Conservation (phyloP, 35 echinoderm and acorn worm species). For the Hemicentrotus pulcherrimus region DNA sequence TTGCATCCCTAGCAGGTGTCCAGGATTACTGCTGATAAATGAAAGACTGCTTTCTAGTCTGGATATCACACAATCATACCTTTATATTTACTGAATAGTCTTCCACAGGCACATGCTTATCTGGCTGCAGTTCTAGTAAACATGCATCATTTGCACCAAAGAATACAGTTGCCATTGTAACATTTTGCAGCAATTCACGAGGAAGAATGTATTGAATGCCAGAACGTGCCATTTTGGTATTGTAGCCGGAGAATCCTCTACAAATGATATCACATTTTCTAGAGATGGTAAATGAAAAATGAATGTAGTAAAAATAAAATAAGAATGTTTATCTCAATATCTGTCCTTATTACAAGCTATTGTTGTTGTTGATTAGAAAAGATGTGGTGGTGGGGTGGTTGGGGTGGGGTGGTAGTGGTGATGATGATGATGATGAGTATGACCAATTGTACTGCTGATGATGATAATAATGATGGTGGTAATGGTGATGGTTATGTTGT, state of each 20-base stretch:
- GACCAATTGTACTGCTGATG: background rate
- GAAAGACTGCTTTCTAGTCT: background rate
- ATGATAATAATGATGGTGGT: background rate
- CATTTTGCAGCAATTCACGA: background rate
- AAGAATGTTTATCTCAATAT: background rate
- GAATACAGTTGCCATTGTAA: constrained; percentile 57
- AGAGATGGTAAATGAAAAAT: background rate
- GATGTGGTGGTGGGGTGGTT: too few species aligned
- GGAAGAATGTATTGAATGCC: constrained; percentile 24
- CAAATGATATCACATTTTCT: constrained; percentile 55
- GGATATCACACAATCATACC: constrained; percentile 14
- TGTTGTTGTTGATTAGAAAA: too few species aligned
- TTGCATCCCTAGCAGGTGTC: background rate
- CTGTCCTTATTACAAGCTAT: too few species aligned
- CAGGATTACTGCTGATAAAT: background rate
- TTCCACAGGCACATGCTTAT: constrained; percentile 42
- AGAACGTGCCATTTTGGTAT: constrained; percentile 7
- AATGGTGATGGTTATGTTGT: background rate
- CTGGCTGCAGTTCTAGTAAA: constrained; percentile 3
- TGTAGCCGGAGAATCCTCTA: constrained; percentile 57
- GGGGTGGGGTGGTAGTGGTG: too few species aligned
- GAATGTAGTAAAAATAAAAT: background rate
- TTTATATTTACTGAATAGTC: constrained; percentile 36
- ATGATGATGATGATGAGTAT: background rate
- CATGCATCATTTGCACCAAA: constrained; percentile 59